These are phyloP conservation scores for Bos taurus DNA, from an alignment of 2,113 vertebrate species.

Conservation along the genomic window DNA sequence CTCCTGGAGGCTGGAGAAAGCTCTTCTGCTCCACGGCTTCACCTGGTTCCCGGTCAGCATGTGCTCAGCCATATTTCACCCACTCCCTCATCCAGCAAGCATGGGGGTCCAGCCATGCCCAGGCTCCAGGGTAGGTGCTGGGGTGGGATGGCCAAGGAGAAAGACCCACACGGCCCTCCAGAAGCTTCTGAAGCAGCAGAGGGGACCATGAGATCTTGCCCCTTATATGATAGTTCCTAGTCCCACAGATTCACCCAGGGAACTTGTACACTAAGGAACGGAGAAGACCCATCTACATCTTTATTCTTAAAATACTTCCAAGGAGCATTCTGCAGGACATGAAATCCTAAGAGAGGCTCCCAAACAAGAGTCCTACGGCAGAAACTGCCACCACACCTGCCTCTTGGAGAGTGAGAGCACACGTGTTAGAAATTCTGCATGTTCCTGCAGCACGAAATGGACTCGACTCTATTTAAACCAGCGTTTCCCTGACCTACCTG, in stretches of 20 bases:
- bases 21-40: fast-evolving
- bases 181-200: neutral
- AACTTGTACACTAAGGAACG: neutral
- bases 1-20: neutral
- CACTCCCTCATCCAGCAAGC: fast-evolving
- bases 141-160: fast-evolving
- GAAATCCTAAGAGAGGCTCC: too few relatives aligned
- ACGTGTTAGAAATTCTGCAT: fast-evolving
- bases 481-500: neutral
- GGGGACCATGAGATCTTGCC: fast-evolving
- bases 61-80: fast-evolving
- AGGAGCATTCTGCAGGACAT: fast-evolving
- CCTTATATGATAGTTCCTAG: fast-evolving
- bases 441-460: fast-evolving
- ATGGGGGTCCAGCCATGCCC: fast-evolving
- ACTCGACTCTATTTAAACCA: fast-evolving
- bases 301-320: neutral
- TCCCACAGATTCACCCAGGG: neutral
- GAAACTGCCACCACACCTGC: fast-evolving
- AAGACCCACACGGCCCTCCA: fast-evolving
- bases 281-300: neutral
- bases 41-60: fast-evolving
- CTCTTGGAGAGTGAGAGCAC: fast-evolving
- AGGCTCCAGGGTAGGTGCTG: fast-evolving
- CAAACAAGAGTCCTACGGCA: fast-evolving